phyloP scores from a whole-genome alignment of 2,113 vertebrate species.

The Actenoides hombroni region DNA sequence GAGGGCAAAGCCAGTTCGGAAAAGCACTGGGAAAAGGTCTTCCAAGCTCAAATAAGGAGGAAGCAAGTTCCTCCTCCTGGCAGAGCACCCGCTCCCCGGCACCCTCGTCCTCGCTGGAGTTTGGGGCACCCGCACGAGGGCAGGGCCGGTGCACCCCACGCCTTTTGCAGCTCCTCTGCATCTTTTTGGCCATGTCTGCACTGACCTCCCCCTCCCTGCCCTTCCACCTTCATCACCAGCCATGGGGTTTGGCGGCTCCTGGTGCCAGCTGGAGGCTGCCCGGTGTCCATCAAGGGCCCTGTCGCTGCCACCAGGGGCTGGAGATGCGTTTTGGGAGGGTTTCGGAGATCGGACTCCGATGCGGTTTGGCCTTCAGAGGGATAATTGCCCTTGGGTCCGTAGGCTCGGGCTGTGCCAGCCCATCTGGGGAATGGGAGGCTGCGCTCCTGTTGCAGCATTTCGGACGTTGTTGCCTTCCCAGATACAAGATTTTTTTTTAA shows the following conservation, averaged over 20 bases:
- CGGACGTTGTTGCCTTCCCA: neutral
- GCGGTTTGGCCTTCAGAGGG: neutral
- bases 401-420: neutral
- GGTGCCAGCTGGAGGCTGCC: neutral
- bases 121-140: neutral
- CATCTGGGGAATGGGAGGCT: neutral
- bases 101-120: neutral
- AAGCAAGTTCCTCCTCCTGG: neutral
- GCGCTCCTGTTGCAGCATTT: accelerated
- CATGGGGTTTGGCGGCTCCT: neutral
- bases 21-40: neutral
- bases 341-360: neutral
- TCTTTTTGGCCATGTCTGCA: neutral
- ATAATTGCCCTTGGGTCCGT: neutral
- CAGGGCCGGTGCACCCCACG: neutral
- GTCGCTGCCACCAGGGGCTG: neutral
- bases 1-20: neutral
- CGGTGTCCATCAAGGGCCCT: accelerated
- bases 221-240: neutral
- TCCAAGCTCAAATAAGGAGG: neutral
- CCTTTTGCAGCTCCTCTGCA: neutral
- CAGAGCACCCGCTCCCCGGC: neutral
- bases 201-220: neutral
- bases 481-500: neutral
- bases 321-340: neutral